Percentiles rank a stretch among this genome's conserved stretches.
Evolutionary conservation across 2,888 invertebrate species (phyloP).

Genomic region (Lydus trimaculatus): DNA sequence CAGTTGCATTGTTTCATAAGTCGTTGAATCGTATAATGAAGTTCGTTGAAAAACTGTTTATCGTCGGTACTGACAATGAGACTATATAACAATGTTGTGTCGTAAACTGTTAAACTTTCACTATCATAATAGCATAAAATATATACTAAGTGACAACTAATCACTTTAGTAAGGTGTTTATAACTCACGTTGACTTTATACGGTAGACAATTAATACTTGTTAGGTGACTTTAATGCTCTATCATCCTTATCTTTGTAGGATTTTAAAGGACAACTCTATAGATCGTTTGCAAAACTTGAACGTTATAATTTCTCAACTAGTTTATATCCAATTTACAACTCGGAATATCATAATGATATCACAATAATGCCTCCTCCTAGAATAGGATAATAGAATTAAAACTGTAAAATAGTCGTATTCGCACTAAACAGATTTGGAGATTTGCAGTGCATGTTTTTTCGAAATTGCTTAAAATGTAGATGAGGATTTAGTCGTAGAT

Average conservation of each 20-base stretch:
- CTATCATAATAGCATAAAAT: background rate
- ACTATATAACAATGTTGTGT: background rate
- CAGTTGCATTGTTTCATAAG: no score
- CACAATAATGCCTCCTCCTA: background rate
- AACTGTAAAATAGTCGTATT: background rate
- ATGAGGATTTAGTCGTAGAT: background rate
- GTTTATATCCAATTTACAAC: background rate
- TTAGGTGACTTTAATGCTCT: constrained; percentile 7
- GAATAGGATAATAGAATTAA: background rate
- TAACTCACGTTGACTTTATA: constrained; percentile 1
- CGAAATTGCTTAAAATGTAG: no score
- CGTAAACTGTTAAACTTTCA: background rate
- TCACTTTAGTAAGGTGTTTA: constrained; percentile 9
- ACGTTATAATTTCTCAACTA: background rate
- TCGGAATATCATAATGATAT: background rate
- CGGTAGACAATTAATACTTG: constrained; percentile 8
- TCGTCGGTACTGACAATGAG: no score
- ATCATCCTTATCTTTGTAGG: background rate
- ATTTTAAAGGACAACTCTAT: background rate
- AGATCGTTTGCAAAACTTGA: background rate
- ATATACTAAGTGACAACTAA: background rate
- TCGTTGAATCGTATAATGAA: no score
- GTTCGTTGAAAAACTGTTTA: no score
- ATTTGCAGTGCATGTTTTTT: no score
- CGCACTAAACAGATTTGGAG: no score